A percentile compares a stretch with the other conserved stretches of the same genome.
Evolutionary conservation across 2,113 vertebrate genomes (phyloP).

Genomic region (Dromiciops gliroides): DNA sequence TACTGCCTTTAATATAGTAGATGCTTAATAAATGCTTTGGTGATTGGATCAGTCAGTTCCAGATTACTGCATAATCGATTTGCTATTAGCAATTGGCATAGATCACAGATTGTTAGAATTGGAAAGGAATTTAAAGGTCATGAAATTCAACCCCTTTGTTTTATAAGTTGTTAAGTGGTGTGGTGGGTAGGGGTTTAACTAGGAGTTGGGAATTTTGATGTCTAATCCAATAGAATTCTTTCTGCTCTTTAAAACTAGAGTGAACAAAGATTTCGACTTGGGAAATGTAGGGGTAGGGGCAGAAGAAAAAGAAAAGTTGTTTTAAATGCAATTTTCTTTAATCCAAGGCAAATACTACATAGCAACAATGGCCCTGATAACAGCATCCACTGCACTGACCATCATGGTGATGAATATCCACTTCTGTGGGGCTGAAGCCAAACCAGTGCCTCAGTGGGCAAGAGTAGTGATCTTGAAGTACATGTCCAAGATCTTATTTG

Average conservation of each 20-base stretch:
- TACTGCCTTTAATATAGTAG: background rate
- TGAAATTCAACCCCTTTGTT: background rate
- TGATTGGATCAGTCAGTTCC: background rate
- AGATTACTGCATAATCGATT: background rate
- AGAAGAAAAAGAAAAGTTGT: background rate
- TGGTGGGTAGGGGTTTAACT: background rate
- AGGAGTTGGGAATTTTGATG: background rate
- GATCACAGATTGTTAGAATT: background rate
- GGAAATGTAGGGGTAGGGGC: background rate
- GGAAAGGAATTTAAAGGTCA: background rate
- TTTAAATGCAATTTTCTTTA: background rate
- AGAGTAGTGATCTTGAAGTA: conserved; percentile 95
- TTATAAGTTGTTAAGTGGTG: background rate
- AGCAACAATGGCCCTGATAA: conserved; percentile 98
- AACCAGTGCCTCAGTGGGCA: conserved; percentile 96
- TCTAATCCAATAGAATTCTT: background rate
- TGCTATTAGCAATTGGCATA: background rate
- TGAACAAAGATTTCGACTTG: background rate
- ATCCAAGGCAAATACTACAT: conserved; percentile 97
- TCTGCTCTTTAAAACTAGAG: background rate
- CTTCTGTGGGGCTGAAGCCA: conserved; percentile 96
- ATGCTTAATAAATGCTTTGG: background rate
- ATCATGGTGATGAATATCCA: conserved; percentile 99
- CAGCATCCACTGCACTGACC: conserved; percentile 96
- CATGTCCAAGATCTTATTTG: conserved; percentile 96